Conservation (phyloP, 2,888 invertebrate species). For the Pomacea canaliculata region DNA sequence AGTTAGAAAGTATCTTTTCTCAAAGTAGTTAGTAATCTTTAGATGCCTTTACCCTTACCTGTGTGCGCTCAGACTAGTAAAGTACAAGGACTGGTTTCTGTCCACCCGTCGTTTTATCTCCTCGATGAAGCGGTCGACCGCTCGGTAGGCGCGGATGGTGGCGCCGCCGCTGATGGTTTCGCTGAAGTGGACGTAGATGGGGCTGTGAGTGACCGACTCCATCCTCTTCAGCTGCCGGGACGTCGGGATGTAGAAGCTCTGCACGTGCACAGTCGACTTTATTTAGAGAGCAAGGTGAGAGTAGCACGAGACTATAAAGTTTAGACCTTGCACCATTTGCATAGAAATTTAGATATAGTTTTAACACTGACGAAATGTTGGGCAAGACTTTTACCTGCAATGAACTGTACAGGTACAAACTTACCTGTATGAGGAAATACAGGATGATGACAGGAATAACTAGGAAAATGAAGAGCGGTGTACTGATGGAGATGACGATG, state of each 20-base stretch:
- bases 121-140: slow-evolving; percentile 42
- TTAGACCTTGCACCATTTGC: too few relatives aligned
- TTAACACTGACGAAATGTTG: too few relatives aligned
- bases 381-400: too few relatives aligned
- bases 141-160: slow-evolving; percentile 57
- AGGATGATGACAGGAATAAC: slow-evolving; percentile 58
- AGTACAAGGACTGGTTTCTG: slow-evolving; percentile 78
- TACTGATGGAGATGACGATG: slow-evolving; percentile 59
- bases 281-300: too few relatives aligned
- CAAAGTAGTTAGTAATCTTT: too few relatives aligned
- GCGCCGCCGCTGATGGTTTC: slow-evolving; percentile 39
- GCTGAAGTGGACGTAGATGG: slow-evolving; percentile 62
- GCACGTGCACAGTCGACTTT: background rate
- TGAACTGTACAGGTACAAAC: background rate
- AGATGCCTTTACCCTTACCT: slow-evolving; percentile 22
- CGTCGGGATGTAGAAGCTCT: slow-evolving; percentile 71
- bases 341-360: too few relatives aligned
- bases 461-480: slow-evolving; percentile 53
- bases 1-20: too few relatives aligned
- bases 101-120: slow-evolving; percentile 51
- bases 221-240: slow-evolving; percentile 62
- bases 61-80: slow-evolving; percentile 45
- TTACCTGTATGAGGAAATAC: slow-evolving; percentile 65
- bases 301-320: too few relatives aligned
- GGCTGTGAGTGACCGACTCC: slow-evolving; percentile 59